Conservation (phyloP, 2,113 vertebrate species). For the Sebastes schlegelii region DNA sequence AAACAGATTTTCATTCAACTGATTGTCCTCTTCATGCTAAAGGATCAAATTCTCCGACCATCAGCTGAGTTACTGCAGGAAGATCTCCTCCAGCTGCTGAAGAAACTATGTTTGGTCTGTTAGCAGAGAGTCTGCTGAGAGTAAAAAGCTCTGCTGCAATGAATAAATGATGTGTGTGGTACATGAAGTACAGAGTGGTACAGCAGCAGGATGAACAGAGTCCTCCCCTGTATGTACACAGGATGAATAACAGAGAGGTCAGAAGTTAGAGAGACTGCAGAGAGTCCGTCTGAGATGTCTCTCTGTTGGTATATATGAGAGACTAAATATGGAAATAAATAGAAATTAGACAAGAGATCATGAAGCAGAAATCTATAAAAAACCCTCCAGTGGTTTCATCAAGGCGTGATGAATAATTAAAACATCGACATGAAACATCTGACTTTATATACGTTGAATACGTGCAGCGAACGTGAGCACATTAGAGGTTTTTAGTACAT, state of each 20-base stretch:
- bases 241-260: slow-evolving; percentile 3
- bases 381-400: neutral
- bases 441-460: neutral
- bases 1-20: too few relatives aligned
- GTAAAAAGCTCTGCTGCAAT: slow-evolving; percentile 28
- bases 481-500: neutral
- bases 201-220: slow-evolving; percentile 5
- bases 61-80: neutral
- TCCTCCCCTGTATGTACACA: too few relatives aligned
- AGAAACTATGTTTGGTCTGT: neutral
- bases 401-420: neutral
- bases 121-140: neutral
- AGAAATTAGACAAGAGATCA: slow-evolving; percentile 24
- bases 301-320: neutral
- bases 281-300: neutral
- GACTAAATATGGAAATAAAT: neutral
- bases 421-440: neutral
- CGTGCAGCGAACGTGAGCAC: neutral
- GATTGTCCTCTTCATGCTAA: too few relatives aligned
- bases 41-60: too few relatives aligned
- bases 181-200: neutral
- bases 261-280: neutral
- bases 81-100: neutral
- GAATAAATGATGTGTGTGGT: slow-evolving; percentile 44
- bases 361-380: neutral